Evolutionary conservation across 2,113 vertebrate species (phyloP).

Genomic region (Alces alces): DNA sequence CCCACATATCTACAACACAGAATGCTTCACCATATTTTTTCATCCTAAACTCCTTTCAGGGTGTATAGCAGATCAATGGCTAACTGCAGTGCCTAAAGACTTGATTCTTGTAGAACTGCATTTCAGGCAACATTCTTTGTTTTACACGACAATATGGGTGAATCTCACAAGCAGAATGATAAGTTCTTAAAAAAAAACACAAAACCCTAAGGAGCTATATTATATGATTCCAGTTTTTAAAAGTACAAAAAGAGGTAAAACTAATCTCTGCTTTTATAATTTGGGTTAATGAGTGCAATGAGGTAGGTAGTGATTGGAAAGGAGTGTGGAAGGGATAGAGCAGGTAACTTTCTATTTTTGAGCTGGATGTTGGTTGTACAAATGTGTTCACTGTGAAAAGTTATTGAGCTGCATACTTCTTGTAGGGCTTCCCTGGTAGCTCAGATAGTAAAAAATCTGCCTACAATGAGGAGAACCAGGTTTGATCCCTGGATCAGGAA

Average conservation of each 20-base stretch:
- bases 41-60: background rate
- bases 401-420: background rate
- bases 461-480: background rate
- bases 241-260: background rate
- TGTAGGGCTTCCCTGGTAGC: background rate
- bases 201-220: background rate
- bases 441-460: background rate
- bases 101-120: background rate
- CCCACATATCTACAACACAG: background rate
- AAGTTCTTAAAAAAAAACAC: background rate
- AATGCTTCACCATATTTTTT: background rate
- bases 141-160: background rate
- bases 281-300: background rate
- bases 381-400: background rate
- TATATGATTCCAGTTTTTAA: background rate
- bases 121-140: background rate
- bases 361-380: background rate
- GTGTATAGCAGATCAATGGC: background rate
- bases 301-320: background rate
- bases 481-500: background rate
- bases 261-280: background rate
- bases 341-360: background rate
- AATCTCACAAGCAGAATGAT: background rate
- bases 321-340: accelerated
- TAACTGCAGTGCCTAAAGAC: background rate